phyloP scores from a whole-genome alignment of 2,113 vertebrate species.

The Baryphthengus martii region DNA sequence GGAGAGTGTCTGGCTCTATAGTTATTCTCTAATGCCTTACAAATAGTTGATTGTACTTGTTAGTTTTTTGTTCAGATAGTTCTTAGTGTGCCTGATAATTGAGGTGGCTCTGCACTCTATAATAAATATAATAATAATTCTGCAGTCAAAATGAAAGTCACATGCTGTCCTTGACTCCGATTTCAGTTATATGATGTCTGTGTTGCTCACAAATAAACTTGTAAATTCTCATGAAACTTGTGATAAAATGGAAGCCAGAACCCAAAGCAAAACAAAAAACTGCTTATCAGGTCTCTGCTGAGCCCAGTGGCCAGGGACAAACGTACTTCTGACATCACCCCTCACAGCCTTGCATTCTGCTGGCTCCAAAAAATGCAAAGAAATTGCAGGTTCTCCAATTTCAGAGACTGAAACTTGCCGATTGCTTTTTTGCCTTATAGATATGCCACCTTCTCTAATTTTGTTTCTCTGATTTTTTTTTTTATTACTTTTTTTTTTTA shows the following conservation, averaged over 20 bases:
- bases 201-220: not conserved
- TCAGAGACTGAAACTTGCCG: not conserved
- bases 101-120: not conserved
- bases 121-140: constrained; percentile 27
- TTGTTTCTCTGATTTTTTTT: not conserved
- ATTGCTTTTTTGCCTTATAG: not conserved
- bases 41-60: not conserved
- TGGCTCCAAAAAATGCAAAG: not conserved
- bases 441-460: not conserved
- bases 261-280: not conserved
- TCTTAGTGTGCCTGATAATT: not conserved
- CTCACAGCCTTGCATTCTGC: not conserved
- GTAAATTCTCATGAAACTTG: not conserved
- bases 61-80: not conserved
- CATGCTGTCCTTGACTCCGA: not conserved
- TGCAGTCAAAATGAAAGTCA: constrained; percentile 23
- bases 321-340: not conserved
- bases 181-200: not conserved
- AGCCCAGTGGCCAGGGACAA: not conserved
- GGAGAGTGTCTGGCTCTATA: not conserved
- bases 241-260: not conserved
- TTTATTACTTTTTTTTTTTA: not conserved
- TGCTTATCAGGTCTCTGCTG: not conserved
- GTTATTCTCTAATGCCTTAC: not conserved
- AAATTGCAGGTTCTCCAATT: not conserved